These are phyloP conservation scores for Drosophila nigrodunni DNA, from an alignment of 1,140 invertebrate genomes.

Conservation along the genomic window DNA sequence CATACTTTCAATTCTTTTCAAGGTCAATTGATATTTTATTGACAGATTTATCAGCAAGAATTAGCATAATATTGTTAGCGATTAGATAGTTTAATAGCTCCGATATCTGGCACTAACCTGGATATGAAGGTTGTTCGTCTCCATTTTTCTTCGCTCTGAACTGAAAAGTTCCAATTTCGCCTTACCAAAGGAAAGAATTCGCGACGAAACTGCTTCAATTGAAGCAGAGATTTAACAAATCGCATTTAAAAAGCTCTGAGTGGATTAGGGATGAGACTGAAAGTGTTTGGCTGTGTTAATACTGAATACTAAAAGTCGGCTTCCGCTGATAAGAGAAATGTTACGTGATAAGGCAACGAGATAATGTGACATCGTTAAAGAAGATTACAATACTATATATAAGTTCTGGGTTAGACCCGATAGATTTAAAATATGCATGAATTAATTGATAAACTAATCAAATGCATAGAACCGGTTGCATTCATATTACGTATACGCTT, in stretches of 20 bases:
- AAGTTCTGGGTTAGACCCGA: not conserved
- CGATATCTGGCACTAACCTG: conserved; percentile 31
- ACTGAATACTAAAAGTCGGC: not conserved
- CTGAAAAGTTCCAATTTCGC: not conserved
- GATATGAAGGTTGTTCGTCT: not conserved
- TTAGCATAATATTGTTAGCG: conserved; percentile 16
- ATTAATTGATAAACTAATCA: not conserved
- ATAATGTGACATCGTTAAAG: not conserved
- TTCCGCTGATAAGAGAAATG: conserved; percentile 3
- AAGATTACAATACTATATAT: not conserved
- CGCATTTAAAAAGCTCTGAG: conserved; percentile 14
- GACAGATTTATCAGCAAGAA: conserved; percentile 22
- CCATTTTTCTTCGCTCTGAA: not conserved
- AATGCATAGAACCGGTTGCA: conserved; percentile 19
- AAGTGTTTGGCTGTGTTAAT: not conserved
- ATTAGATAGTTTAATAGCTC: conserved; percentile 26
- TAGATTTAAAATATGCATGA: not conserved
- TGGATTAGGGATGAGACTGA: not conserved
- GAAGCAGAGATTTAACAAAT: not conserved
- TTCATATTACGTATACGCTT: conserved; percentile 50
- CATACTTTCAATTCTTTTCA: conserved; percentile 1
- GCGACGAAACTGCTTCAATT: not conserved
- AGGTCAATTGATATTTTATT: conserved; percentile 19
- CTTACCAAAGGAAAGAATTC: not conserved
- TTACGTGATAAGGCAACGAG: conserved; percentile 16